Conservation (phyloP, 30 jellyfish, hydroid and myxozoan species). For the Catostylus mosaicus region DNA sequence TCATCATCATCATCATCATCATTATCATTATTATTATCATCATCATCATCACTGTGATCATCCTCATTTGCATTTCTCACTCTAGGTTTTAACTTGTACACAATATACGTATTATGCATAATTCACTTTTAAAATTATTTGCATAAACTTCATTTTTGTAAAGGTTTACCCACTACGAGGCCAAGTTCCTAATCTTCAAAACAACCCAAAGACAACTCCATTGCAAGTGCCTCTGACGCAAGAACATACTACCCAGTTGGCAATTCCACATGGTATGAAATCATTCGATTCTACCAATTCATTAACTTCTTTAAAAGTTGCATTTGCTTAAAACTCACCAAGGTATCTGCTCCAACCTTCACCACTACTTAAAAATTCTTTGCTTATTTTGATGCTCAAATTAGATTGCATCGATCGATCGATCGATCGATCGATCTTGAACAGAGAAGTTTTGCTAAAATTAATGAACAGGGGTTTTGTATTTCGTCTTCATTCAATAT, state of each 20-base stretch:
- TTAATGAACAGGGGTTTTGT: too few relatives aligned
- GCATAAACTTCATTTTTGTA: neutral
- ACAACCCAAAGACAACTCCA: neutral
- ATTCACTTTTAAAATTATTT: neutral
- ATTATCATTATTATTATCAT: neutral
- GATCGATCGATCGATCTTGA: too few relatives aligned
- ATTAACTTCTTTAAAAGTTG: too few relatives aligned
- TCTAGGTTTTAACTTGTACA: neutral
- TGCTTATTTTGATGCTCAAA: too few relatives aligned
- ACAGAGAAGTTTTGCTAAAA: too few relatives aligned
- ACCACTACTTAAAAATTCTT: too few relatives aligned
- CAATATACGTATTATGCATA: neutral
- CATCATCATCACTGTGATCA: conserved; percentile 1
- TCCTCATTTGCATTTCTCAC: neutral
- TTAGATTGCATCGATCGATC: too few relatives aligned
- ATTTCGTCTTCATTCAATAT: too few relatives aligned
- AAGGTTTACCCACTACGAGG: conserved; percentile 3
- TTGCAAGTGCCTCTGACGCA: neutral
- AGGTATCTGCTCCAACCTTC: too few relatives aligned
- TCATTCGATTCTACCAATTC: too few relatives aligned
- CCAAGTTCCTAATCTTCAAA: neutral
- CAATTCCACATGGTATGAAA: neutral
- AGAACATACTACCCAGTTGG: neutral
- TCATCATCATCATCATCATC: conserved; percentile 16
- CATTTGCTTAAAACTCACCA: too few relatives aligned